Percentiles rank a stretch among this genome's conserved stretches.
phyloP scores from a whole-genome alignment of 2,797 vertebrate genomes.

The Masticophis lateralis region DNA sequence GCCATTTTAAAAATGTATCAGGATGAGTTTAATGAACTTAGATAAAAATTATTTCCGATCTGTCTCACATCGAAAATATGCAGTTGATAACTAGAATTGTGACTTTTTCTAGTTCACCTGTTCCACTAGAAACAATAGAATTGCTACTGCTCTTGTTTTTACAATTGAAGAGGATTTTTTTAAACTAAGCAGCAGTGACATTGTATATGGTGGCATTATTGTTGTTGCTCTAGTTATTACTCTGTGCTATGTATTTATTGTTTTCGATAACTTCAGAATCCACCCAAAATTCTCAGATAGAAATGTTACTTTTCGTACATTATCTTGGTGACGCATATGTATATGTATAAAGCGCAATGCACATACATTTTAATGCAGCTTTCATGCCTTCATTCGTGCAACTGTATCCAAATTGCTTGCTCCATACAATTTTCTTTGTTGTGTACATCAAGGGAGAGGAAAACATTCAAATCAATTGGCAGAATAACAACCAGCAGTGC shows the following conservation, averaged over 20 bases:
- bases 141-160: background rate
- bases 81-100: background rate
- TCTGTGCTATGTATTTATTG: background rate
- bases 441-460: background rate
- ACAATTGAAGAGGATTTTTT: background rate
- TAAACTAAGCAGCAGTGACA: background rate
- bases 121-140: background rate
- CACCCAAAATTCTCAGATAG: background rate
- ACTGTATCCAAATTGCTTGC: background rate
- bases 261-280: background rate
- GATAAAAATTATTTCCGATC: background rate
- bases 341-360: background rate
- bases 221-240: background rate
- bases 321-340: background rate
- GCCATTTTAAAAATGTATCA: too few relatives aligned
- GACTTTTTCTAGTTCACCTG: background rate
- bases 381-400: background rate
- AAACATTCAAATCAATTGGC: background rate
- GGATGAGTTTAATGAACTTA: background rate
- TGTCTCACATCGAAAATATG: background rate
- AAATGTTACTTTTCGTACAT: background rate
- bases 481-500: background rate
- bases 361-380: background rate
- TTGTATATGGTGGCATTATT: background rate
- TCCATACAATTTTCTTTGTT: background rate